Evolutionary conservation across 2,113 vertebrate species (phyloP), one percentile per base, ranked within the genome.

Genomic region (Nothoprocta pentlandii): DNA sequence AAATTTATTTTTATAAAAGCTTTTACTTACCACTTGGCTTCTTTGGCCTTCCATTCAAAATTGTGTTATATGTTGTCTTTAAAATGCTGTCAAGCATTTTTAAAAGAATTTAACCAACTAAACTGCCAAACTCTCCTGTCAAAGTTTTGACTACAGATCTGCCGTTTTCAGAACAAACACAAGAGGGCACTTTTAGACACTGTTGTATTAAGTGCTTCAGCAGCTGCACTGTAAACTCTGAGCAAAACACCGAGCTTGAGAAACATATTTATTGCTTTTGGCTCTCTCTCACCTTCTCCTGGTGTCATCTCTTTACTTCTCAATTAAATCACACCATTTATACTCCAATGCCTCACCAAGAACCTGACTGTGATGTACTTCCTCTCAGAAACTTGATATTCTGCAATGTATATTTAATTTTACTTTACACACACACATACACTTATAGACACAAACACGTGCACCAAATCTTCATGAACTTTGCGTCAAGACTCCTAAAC

Each of bases 181-280:
- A 93, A 97, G 98, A 97, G 97, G 98, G 97, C 54, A 93, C 78
- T 4, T 95, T 94, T 88, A 96, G 70, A 95, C 73, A 90, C 96
- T 84, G 56, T 61, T 96, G 96, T 64, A 28, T 64, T 26, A 0
- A 39, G 1, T 36, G 71, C 61, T 74, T 16, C 78, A 74, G 69
- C 9, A 26, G 30, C 46, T 74, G 16, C 51, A 78, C 58, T 61
- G 2, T 20, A 75, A 62, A 1, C 28, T 88, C 71, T n/a, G 25
- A 34, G 62, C 25, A 53, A 77, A 96, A 81, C 61, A 42, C 28
- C 11, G 25, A 12, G 3, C 12, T 13, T 6, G 23, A 77, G 51
- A 19, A 47, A 10, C 13, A 2, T 26, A 36, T 66, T 66, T 71
- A 44, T 46, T 39, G 30, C 2, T 92, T 91, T 80, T 68, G 74